Evolutionary conservation across 2,113 vertebrate genomes (phyloP).

Genomic region (Xerus inauris): DNA sequence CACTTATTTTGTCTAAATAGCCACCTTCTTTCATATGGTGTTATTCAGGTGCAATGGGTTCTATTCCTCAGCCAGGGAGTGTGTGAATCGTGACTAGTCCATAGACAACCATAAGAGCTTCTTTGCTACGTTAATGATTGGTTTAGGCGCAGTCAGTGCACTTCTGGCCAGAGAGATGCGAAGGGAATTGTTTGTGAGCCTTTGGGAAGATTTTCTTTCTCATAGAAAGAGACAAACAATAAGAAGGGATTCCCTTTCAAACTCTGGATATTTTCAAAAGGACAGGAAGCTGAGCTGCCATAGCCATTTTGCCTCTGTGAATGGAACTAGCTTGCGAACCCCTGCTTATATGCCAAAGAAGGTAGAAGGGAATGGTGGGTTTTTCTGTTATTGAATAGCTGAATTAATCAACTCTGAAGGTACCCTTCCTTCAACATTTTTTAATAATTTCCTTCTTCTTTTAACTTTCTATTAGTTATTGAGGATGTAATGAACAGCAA

Average conservation of each 20-base stretch:
- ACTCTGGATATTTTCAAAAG: background rate
- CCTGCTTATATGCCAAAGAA: background rate
- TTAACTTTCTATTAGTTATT: background rate
- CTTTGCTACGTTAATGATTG: background rate
- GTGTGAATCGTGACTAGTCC: background rate
- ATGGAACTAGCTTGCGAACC: background rate
- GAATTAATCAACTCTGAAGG: background rate
- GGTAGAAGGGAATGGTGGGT: background rate
- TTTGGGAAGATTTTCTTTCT: background rate
- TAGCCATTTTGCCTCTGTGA: background rate
- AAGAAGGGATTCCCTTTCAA: conserved; percentile 10
- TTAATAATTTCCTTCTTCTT: background rate
- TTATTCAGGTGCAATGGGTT: background rate
- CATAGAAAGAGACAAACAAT: background rate
- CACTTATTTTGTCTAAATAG: background rate
- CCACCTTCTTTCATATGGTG: background rate
- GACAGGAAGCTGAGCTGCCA: background rate
- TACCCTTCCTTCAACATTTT: background rate
- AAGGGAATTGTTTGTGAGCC: background rate
- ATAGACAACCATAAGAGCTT: background rate
- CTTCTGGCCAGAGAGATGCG: background rate
- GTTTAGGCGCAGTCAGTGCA: background rate
- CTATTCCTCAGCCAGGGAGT: background rate
- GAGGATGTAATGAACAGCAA: background rate
- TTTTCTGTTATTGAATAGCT: background rate